Evolutionary conservation across 53 echinoderm and acorn worm genomes (phyloP).

Genomic region (Paelopatides confundens): DNA sequence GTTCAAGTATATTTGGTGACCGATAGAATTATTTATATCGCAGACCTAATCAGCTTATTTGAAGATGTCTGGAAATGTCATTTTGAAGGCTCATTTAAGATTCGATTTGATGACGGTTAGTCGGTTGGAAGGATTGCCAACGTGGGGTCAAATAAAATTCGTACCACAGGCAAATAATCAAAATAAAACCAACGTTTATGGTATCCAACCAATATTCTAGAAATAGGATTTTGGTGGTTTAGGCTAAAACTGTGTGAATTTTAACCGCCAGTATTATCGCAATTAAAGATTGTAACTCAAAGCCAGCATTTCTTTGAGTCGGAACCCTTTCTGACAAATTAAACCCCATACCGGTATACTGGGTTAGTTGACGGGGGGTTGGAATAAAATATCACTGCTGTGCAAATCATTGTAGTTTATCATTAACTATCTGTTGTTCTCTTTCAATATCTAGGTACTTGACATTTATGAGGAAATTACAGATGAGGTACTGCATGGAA

Average conservation of each 20-base stretch:
- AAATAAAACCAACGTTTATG: not conserved
- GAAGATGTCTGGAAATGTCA: too few relatives aligned
- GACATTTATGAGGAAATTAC: constrained; percentile 76
- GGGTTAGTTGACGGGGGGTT: not conserved
- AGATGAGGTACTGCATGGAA: constrained; percentile 86
- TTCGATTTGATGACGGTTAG: not conserved
- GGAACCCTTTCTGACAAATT: not conserved
- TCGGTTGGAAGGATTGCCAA: not conserved
- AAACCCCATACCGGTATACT: not conserved
- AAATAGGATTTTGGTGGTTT: constrained; percentile 3
- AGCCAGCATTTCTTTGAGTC: not conserved
- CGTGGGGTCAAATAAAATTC: not conserved
- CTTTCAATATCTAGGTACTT: constrained; percentile 70
- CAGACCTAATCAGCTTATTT: too few relatives aligned
- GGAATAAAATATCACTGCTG: constrained; percentile 3
- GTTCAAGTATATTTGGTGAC: too few relatives aligned
- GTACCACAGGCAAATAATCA: not conserved
- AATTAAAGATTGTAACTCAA: not conserved
- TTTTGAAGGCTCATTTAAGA: too few relatives aligned
- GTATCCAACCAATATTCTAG: not conserved
- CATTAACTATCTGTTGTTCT: too few relatives aligned
- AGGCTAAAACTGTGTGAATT: not conserved
- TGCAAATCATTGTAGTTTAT: not conserved
- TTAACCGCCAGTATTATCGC: not conserved
- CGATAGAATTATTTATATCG: too few relatives aligned